phyloP scores from a whole-genome alignment of 2,888 invertebrate species.

The Amphipoea lucens region DNA sequence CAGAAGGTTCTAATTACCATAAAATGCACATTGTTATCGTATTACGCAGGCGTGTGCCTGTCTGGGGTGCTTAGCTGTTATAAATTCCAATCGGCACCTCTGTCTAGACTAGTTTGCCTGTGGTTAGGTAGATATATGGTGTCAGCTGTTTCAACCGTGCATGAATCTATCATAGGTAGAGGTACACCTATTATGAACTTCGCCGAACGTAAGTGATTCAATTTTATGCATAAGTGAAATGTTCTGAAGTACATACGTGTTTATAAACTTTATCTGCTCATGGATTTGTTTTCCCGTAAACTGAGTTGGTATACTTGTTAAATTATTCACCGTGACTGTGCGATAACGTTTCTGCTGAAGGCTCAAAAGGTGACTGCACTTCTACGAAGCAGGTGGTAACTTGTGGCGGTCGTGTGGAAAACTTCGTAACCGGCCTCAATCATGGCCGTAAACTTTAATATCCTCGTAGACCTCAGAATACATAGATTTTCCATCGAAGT shows the following conservation, averaged over 20 bases:
- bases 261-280: slow-evolving; percentile 18
- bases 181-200: slow-evolving; percentile 21
- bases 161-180: slow-evolving; percentile 26
- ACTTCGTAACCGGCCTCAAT: slow-evolving; percentile 75
- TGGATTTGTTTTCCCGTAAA: slow-evolving; percentile 3
- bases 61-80: slow-evolving; percentile 54
- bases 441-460: slow-evolving; percentile 77
- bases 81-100: slow-evolving; percentile 60
- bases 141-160: slow-evolving; percentile 33
- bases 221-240: slow-evolving; percentile 2
- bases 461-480: slow-evolving; percentile 73
- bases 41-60: slow-evolving; percentile 55
- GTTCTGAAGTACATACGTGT: slow-evolving; percentile 1
- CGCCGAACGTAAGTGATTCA: slow-evolving; percentile 16
- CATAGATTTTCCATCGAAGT: slow-evolving; percentile 59
- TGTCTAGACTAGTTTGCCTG: slow-evolving; percentile 63
- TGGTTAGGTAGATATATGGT: slow-evolving; percentile 38
- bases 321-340: slow-evolving; percentile 34
- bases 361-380: slow-evolving; percentile 85
- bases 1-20: slow-evolving; percentile 29
- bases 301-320: slow-evolving; percentile 24
- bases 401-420: slow-evolving; percentile 75
- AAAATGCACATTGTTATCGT: slow-evolving; percentile 49
- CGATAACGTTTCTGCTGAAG: slow-evolving; percentile 54
- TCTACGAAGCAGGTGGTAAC: slow-evolving; percentile 77